Evolutionary conservation across 2,113 vertebrate species (phyloP), one percentile per base, ranked within the genome.

Genomic region (Bos indicus): DNA sequence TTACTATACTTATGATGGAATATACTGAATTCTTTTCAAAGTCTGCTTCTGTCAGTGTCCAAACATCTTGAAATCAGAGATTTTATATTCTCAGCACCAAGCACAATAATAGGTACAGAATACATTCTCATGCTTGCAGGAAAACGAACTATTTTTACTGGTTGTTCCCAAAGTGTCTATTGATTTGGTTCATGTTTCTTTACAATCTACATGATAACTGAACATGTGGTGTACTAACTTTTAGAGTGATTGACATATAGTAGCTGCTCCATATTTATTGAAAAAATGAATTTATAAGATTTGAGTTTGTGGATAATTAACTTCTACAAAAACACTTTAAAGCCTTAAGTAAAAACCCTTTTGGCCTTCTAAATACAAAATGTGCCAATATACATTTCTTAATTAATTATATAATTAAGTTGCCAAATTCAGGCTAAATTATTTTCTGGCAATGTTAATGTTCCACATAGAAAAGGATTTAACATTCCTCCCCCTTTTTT

Each of bases 371-470:
- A 33, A 77, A 86, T 85, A 80, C 0, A 88, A 30, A 95, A 80
- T 43, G 30, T 88, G 4, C 6, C 91, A 25, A 64, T 54, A 64
- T 1, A 78, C 48, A 67, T 81, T 92, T 71, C 51, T 92, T 94
- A 84, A 88, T 90, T 86, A 88, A 85, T 89, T 71, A 87, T 52
- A 84, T 33, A 94, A 97, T 84, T 57, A 93, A 60, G 4, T 33
- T 33, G 30, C 7, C 51, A 93, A 88, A 85, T 93, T 46, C 56
- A 95, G 57, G 59, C 16, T 80, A 91, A 54, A 71, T 95, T 78
- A 91, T 21, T 16, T 59, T 93, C 36, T 19, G 43, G 59, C 8
- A 82, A 60, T 48, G 91, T 82, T 96, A 74, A 85, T 48, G 17
- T 56, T 67, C 13, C 51, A 83, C 46, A 33, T 8, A n/a, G 23